Percentiles rank a stretch among this genome's conserved stretches.
Conservation (phyloP, 1,140 invertebrate species). For the Lepidostoma basale region DNA sequence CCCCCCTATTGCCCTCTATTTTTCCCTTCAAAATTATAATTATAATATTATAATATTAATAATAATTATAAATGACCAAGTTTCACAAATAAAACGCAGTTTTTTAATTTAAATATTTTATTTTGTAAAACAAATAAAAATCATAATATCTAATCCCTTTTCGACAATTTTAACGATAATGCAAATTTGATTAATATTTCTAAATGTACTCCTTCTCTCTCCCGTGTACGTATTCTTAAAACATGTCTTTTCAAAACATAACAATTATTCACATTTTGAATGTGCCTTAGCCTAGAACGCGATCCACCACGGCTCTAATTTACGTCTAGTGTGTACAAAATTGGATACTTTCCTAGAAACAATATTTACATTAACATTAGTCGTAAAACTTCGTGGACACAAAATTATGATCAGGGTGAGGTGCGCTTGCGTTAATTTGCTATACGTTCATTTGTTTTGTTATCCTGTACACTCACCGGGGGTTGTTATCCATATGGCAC, state of each 20-base stretch:
- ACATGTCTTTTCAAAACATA: constrained; percentile 26
- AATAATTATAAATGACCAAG: not conserved
- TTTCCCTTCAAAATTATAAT: too few relatives aligned
- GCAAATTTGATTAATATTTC: not conserved
- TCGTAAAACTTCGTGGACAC: not conserved
- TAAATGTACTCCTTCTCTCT: too few relatives aligned
- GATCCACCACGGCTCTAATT: constrained; percentile 18
- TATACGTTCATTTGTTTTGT: not conserved
- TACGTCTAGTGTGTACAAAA: constrained; percentile 43
- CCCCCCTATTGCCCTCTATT: too few relatives aligned
- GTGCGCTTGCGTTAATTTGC: not conserved
- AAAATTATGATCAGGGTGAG: constrained; percentile 6
- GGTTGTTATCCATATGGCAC: not conserved
- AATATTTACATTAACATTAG: constrained; percentile 39
- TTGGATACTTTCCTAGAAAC: constrained; percentile 38
- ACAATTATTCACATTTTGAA: constrained; percentile 40
- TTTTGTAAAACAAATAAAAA: not conserved
- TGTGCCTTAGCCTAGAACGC: constrained; percentile 36
- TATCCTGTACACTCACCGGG: not conserved
- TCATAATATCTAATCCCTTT: constrained; percentile 8
- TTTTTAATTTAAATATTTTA: not conserved
- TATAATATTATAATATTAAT: too few relatives aligned
- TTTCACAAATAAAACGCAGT: not conserved
- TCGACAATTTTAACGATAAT: constrained; percentile 4
- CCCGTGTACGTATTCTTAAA: constrained; percentile 8